Evolutionary conservation across 2,113 vertebrate species (phyloP).

Genomic region (Chaetodon trifascialis): DNA sequence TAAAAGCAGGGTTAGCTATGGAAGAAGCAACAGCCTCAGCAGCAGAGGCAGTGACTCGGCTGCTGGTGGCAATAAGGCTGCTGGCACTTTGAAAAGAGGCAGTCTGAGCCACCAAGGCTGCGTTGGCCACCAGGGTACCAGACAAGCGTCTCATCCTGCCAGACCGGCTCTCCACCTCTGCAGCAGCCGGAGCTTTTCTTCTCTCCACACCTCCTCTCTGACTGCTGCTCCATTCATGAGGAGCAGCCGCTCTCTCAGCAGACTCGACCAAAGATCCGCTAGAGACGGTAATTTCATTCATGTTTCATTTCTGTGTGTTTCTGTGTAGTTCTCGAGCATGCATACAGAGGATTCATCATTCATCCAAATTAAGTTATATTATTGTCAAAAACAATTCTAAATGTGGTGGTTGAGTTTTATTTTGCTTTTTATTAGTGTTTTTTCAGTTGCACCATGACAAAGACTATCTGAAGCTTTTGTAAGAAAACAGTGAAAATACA

Average conservation of each 20-base stretch:
- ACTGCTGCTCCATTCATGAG: constrained; percentile 60
- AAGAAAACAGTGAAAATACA: not conserved
- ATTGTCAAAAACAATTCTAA: not conserved
- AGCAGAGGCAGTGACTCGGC: constrained; percentile 26
- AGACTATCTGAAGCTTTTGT: not conserved
- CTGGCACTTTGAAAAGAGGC: constrained; percentile 47
- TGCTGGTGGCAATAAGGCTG: constrained; percentile 27
- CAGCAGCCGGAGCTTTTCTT: constrained; percentile 75
- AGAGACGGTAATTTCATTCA: constrained; percentile 48
- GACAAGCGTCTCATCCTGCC: constrained; percentile 11
- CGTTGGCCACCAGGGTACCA: constrained; percentile 12
- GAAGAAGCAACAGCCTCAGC: constrained; percentile 56
- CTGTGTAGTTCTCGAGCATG: not conserved
- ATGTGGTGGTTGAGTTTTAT: not conserved
- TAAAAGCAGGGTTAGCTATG: constrained; percentile 8
- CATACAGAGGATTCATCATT: not conserved
- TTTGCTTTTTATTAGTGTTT: not conserved
- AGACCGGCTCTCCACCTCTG: constrained; percentile 55
- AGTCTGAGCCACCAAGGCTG: constrained; percentile 24
- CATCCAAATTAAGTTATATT: not conserved
- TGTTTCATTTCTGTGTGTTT: not conserved
- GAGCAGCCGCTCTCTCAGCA: constrained; percentile 73
- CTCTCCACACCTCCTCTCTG: constrained; percentile 65
- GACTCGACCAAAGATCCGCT: constrained; percentile 63
- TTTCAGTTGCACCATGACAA: not conserved